phyloP scores from a whole-genome alignment of 2,888 invertebrate species.

The Proisotoma minuta region DNA sequence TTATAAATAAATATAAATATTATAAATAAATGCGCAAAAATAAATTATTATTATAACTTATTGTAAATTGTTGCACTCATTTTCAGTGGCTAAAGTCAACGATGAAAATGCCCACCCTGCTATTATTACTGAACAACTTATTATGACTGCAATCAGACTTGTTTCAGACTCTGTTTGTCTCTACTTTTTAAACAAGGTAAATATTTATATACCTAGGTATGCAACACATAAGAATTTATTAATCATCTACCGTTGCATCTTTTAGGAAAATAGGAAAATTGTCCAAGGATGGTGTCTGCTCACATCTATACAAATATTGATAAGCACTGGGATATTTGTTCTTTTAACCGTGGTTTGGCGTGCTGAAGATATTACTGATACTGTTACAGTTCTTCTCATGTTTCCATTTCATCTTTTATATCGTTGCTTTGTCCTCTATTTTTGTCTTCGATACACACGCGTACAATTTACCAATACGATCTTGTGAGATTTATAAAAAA shows the following conservation, averaged over 20 bases:
- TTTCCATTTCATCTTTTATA: conserved; percentile 7
- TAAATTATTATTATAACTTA: too few relatives aligned
- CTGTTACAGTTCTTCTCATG: background rate
- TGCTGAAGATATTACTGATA: background rate
- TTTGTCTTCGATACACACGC: conserved; percentile 5
- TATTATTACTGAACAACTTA: conserved; percentile 17
- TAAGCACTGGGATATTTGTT: background rate
- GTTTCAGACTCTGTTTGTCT: conserved; percentile 10
- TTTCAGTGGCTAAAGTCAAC: too few relatives aligned
- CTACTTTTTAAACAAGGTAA: conserved; percentile 10
- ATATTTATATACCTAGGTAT: background rate
- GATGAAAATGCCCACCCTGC: too few relatives aligned
- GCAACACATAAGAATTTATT: background rate
- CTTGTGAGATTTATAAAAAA: background rate
- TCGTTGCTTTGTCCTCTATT: conserved; percentile 6
- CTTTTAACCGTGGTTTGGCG: conserved; percentile 2
- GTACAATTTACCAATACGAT: background rate
- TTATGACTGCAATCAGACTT: conserved; percentile 9
- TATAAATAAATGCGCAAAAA: too few relatives aligned
- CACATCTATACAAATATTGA: background rate
- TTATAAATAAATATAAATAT: too few relatives aligned
- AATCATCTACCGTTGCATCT: background rate
- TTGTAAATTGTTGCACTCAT: too few relatives aligned
- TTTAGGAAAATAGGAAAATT: background rate
- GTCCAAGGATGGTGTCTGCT: background rate